A percentile compares a stretch with the other conserved stretches of the same genome.
Evolutionary conservation across 2,888 invertebrate species (phyloP).

Genomic region (Empis livida): DNA sequence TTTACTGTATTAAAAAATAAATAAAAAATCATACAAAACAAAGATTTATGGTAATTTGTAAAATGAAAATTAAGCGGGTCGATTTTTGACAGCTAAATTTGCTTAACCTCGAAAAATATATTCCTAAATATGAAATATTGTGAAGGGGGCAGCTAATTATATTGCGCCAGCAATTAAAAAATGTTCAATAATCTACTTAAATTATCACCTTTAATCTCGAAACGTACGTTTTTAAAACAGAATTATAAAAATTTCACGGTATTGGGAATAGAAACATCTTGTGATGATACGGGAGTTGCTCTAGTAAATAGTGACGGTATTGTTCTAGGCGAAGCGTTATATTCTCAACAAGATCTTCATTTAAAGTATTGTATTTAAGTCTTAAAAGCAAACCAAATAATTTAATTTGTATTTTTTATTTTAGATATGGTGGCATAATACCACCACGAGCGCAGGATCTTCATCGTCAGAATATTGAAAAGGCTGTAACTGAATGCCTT

Average conservation of each 20-base stretch:
- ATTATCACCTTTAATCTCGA: no score
- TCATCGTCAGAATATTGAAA: conserved; percentile 65
- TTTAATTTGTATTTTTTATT: background rate
- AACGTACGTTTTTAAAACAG: no score
- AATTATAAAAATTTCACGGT: conserved; percentile 33
- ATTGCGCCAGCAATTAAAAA: no score
- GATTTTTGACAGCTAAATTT: no score
- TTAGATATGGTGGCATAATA: conserved; percentile 59
- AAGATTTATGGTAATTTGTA: no score
- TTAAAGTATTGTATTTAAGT: conserved; percentile 41
- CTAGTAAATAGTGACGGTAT: conserved; percentile 59
- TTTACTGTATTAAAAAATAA: no score
- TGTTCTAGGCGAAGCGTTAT: conserved; percentile 65
- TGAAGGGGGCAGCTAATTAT: no score
- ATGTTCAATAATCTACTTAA: no score
- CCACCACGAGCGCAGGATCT: conserved; percentile 73
- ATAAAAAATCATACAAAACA: no score
- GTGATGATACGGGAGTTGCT: conserved; percentile 93
- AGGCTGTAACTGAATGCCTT: conserved; percentile 57
- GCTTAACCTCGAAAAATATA: no score
- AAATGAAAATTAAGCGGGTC: no score
- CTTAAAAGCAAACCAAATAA: background rate
- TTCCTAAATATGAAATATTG: no score
- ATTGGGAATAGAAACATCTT: conserved; percentile 93
- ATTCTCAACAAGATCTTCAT: conserved; percentile 68